Percentiles rank a stretch among this genome's conserved stretches.
Evolutionary conservation across 2,888 invertebrate species (phyloP).

Genomic region (Shargacucullia verbasci): DNA sequence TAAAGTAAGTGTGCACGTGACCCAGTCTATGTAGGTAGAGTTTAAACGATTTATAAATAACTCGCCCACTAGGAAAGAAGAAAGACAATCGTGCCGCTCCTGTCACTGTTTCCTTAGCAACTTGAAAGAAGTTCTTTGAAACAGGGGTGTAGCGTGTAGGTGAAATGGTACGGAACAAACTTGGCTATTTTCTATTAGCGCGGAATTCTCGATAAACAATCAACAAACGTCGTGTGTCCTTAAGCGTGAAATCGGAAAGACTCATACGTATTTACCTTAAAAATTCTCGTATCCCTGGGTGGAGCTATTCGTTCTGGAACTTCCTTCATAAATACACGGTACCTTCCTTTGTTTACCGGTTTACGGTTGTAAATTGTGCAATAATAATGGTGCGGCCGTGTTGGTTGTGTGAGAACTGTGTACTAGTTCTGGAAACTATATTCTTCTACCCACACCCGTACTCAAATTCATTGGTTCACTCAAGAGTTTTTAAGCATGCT

Average conservation of each 20-base stretch:
- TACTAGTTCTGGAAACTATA: constrained; percentile 67
- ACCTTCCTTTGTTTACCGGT: constrained; percentile 74
- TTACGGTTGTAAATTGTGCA: constrained; percentile 78
- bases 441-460: constrained; percentile 9
- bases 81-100: constrained; percentile 23
- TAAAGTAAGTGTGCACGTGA: constrained; percentile 29
- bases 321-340: constrained; percentile 72
- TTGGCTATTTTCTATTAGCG: constrained; percentile 54
- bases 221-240: constrained; percentile 57
- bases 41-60: constrained; percentile 28
- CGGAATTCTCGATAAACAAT: constrained; percentile 55
- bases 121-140: constrained; percentile 49
- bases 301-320: constrained; percentile 65
- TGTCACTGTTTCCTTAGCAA: constrained; percentile 40
- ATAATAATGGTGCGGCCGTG: constrained; percentile 71
- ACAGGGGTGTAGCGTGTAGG: constrained; percentile 28
- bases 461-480: constrained; percentile 16
- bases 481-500: background rate
- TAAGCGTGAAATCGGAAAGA: constrained; percentile 58
- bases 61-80: constrained; percentile 12
- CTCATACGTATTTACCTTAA: constrained; percentile 68
- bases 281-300: constrained; percentile 61
- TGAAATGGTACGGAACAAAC: constrained; percentile 48
- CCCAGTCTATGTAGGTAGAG: constrained; percentile 11
- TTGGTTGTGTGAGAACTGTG: constrained; percentile 39